These are phyloP conservation scores for Osmoderma eremita DNA, from an alignment of 2,888 invertebrate genomes.

Conservation along the genomic window DNA sequence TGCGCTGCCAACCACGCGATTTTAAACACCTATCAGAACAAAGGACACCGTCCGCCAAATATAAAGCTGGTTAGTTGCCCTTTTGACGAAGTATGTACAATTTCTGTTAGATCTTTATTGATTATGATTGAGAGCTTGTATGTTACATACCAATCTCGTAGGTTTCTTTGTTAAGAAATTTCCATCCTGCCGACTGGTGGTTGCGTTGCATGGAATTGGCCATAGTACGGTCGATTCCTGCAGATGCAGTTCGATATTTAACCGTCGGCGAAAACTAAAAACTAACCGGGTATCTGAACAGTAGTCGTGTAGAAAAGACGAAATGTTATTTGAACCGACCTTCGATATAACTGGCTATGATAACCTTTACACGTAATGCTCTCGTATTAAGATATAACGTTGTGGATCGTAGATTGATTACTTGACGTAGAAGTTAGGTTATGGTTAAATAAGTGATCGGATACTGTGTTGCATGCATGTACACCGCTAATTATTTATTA, in stretches of 20 bases:
- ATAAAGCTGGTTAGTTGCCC: not conserved
- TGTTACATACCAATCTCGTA: constrained; percentile 47
- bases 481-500: not conserved
- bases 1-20: constrained; percentile 10
- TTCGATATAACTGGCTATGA: constrained; percentile 35
- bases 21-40: constrained; percentile 2
- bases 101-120: not conserved
- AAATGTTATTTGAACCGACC: constrained; percentile 24
- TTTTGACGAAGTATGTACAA: not conserved
- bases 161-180: constrained; percentile 48
- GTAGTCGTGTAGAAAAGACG: not conserved
- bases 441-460: not conserved
- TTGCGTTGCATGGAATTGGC: constrained; percentile 18
- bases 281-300: constrained; percentile 8
- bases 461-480: not conserved
- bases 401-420: constrained; percentile 7
- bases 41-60: constrained; percentile 27
- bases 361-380: constrained; percentile 39
- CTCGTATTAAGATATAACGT: not conserved
- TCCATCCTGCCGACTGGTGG: constrained; percentile 44
- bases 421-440: constrained; percentile 13
- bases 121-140: constrained; percentile 11
- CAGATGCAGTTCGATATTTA: not conserved
- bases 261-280: constrained; percentile 3
- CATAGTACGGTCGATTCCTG: not conserved